Base-by-base conservation (phyloP, 2,888 invertebrate genomes). In the Sinodicranocentrus sp. region DNA sequence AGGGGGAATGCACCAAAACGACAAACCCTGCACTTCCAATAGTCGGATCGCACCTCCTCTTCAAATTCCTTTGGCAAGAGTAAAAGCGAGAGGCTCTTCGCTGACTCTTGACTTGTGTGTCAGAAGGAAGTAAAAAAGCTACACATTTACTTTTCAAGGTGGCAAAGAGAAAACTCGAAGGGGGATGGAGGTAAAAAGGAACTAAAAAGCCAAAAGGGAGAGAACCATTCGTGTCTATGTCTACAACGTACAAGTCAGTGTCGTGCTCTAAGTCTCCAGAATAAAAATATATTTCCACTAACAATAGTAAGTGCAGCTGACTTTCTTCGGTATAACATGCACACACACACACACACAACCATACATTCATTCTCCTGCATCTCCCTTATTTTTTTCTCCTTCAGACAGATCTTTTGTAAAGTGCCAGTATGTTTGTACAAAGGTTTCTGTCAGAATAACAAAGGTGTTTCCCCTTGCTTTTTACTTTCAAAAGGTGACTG, bases 391-490 rank as follows among this genome's bases (percentile, higher is more conserved):
- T 59, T 23, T 33, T 23, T 21, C n/a, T 48, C 19, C 52, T 70
- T 3, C 72, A 76, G 76, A 67, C 75, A 65, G 52, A 75, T 75
- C 75, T 52, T 75, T 75, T 63, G 75, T 76, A 76, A 48, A 65
- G 67, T 76, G 67, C 39, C 67, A 39, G 76, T 57, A 28, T 76
- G 76, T 76, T 76, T 76, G 54, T 25, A 76, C 76, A 76, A 76
- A 54, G 76, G 67, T 48, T 75, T 57, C 76, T 76, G 76, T 67
- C 76, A 76, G 76, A 67, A 76, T 76, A 76, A 76, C 76, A 76
- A 76, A 65, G 76, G 57, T 26, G 57, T 65, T 54, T 65, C 43
- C 57, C 54, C 23, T 54, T 39, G 2, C 52, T 76, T 26, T 65
- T 43, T 67, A 43, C 17, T 54, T 67, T n/a, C 21, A 63, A 67